Conservation (phyloP, 2,113 vertebrate species). For the Strix uralensis region DNA sequence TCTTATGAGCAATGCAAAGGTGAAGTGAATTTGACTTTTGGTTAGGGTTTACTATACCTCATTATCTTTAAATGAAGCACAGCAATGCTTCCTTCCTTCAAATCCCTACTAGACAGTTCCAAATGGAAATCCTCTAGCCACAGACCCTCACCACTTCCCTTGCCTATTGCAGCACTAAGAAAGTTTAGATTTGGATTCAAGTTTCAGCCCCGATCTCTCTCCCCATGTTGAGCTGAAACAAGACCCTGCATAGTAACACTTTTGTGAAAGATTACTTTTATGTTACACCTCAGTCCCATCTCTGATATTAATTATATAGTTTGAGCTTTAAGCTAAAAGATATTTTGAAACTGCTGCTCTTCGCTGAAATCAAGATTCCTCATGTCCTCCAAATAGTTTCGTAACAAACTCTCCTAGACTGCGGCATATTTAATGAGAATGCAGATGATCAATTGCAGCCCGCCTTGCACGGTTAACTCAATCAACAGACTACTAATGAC, state of each 20-base stretch:
- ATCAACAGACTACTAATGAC: slow-evolving; percentile 63
- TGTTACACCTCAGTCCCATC: neutral
- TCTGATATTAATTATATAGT: neutral
- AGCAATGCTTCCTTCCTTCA: slow-evolving; percentile 19
- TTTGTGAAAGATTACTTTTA: neutral
- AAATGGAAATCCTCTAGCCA: slow-evolving; percentile 23
- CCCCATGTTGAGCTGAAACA: neutral
- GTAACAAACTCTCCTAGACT: neutral
- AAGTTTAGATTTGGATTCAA: neutral
- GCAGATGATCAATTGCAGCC: slow-evolving; percentile 64
- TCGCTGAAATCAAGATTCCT: neutral
- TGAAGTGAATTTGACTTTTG: neutral
- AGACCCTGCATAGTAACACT: fast-evolving
- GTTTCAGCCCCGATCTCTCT: neutral
- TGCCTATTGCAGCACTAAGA: neutral
- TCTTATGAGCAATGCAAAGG: neutral
- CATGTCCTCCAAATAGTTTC: neutral
- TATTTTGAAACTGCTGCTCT: neutral
- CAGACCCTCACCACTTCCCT: slow-evolving; percentile 1
- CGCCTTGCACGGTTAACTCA: slow-evolving; percentile 58
- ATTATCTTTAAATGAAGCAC: slow-evolving; percentile 44
- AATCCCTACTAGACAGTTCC: neutral
- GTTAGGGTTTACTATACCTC: slow-evolving; percentile 12
- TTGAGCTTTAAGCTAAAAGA: neutral
- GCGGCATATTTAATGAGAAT: slow-evolving; percentile 52